These are phyloP conservation scores for Erebia epiphron DNA, from an alignment of 2,888 invertebrate genomes.

Conservation along the genomic window DNA sequence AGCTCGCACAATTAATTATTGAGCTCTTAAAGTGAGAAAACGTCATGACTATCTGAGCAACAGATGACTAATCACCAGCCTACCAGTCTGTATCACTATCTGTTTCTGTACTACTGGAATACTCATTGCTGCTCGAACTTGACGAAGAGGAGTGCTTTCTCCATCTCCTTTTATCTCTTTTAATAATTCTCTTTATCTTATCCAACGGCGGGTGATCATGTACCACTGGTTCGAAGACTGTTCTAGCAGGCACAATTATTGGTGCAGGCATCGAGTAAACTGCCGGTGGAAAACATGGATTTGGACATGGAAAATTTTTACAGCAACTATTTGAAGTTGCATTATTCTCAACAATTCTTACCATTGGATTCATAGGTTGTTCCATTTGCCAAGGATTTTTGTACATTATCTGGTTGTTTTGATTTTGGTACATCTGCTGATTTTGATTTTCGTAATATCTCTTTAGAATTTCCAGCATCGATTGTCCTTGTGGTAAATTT, in stretches of 20 bases:
- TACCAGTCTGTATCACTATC: slow-evolving; percentile 34
- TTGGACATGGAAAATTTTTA: slow-evolving; percentile 31
- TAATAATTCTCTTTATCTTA: slow-evolving; percentile 52
- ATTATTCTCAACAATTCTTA: slow-evolving; percentile 1
- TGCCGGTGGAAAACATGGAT: slow-evolving; percentile 33
- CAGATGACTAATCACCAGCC: too few species aligned
- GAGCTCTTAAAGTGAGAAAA: too few species aligned
- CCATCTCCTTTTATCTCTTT: slow-evolving; percentile 42
- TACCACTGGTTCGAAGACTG: slow-evolving; percentile 61
- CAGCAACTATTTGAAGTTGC: slow-evolving; percentile 22
- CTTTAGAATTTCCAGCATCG: slow-evolving; percentile 21
- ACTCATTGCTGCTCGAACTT: slow-evolving; percentile 32
- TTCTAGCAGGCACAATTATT: slow-evolving; percentile 53
- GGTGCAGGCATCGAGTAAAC: slow-evolving; percentile 47
- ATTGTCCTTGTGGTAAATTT: background rate
- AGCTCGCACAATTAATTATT: too few species aligned
- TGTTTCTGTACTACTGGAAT: slow-evolving; percentile 29
- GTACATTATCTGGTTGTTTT: slow-evolving; percentile 5
- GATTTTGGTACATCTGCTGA: background rate
- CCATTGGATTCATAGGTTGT: background rate
- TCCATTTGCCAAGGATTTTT: slow-evolving; percentile 11
- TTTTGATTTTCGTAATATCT: background rate
- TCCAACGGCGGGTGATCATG: slow-evolving; percentile 65
- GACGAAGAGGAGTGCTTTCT: background rate
- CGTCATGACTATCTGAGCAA: too few species aligned